A percentile compares a stretch with the other conserved stretches of the same genome.
phyloP scores from a whole-genome alignment of 2,113 vertebrate species.

The Hemichromis elongatus region DNA sequence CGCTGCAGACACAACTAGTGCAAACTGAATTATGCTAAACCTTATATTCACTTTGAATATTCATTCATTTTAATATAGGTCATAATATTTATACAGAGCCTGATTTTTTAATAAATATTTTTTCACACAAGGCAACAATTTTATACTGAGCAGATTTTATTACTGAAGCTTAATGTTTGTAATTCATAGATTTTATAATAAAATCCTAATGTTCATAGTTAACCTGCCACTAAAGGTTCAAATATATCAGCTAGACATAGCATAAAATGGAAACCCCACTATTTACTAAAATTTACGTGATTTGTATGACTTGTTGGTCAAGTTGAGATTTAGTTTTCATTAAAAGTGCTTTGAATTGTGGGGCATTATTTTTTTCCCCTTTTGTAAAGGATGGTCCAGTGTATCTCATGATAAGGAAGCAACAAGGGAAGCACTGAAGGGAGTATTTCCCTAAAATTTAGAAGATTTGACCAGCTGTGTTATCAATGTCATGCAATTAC shows the following conservation, averaged over 20 bases:
- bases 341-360: background rate
- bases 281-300: background rate
- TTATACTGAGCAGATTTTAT: background rate
- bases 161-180: background rate
- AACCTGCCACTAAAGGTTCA: background rate
- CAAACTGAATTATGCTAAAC: background rate
- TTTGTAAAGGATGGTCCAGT: background rate
- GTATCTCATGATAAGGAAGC: background rate
- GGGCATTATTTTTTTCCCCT: background rate
- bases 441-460: background rate
- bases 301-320: background rate
- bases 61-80: background rate
- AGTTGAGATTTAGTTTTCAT: background rate
- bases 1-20: background rate
- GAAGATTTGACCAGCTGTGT: background rate
- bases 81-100: background rate
- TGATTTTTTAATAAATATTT: background rate
- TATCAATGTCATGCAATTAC: background rate
- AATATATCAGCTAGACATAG: background rate
- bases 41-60: background rate
- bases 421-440: background rate
- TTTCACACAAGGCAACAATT: background rate
- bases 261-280: background rate
- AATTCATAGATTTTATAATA: background rate
- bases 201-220: background rate